Base-by-base conservation (phyloP, 2,797 vertebrate species). In the Thripadectes ignobilis region DNA sequence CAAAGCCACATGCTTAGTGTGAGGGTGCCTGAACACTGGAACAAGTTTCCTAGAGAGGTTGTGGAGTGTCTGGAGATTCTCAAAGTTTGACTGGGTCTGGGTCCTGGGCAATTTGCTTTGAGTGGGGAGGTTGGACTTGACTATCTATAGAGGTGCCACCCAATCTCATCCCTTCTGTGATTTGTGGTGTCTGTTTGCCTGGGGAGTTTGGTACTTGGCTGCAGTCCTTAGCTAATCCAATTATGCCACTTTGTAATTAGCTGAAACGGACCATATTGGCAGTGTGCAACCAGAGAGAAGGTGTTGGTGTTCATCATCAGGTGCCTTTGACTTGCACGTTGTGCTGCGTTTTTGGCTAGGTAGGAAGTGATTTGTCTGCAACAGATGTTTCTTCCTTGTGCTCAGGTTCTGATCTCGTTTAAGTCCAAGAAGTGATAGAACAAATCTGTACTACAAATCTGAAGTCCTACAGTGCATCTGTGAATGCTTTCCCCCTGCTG, bases 361-460 rank as follows among this genome's bases (percentile, higher is more conserved):
- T 85, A 45, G 79, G 19, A 62, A 51, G 82, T 13, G 36, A 84
- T 94, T 93, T 95, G 93, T 93, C 68, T 93, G 79, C 36, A 92
- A 14, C 95, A 97, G 94, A 88, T 97, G 93, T 95, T 92, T 54
- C 48, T 46, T 89, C 76, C 85, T 85, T 68, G 76, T 91, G 82
- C 79, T 93, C 54, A 36, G 88, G 82, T 94, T 96, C 79, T 75
- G 79, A 54, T 88, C 83, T 80, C 0, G 2, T 93, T 93, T 27
- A 85, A 62, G 85, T 85, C 91, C 94, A 95, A 86, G 82, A 73
- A 92, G 62, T 48, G 77, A 84, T 78, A 91, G 77, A 89, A 46
- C 68, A 91, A 94, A 84, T 95, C 75, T 95, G 89, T 94, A 49
- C 75, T 95, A 91, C 93, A 95, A 87, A 95, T 91, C 89, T 93